phyloP scores from a whole-genome alignment of 2,888 invertebrate genomes.

The Caradrina clavipalpis region DNA sequence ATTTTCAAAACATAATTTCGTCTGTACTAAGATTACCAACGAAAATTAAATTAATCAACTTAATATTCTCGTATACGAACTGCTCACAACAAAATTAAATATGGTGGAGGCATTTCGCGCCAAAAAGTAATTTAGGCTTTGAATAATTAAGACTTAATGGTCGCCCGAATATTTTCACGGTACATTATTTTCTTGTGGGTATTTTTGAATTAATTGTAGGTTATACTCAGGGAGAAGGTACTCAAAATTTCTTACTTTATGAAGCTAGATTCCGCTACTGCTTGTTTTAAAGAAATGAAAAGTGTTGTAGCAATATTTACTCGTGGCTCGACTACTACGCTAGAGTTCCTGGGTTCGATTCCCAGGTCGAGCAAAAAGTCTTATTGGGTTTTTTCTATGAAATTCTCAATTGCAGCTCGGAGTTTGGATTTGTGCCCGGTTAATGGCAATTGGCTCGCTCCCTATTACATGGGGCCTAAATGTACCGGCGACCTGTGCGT shows the following conservation, averaged over 20 bases:
- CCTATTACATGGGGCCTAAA: too few species aligned
- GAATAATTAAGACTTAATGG: slow-evolving; percentile 66
- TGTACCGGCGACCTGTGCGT: too few species aligned
- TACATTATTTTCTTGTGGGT: slow-evolving; percentile 45
- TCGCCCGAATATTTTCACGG: slow-evolving; percentile 46
- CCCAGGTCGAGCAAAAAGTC: too few species aligned
- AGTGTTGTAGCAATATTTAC: too few species aligned
- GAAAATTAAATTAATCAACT: slow-evolving; percentile 54
- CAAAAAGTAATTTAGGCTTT: slow-evolving; percentile 62
- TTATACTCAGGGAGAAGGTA: slow-evolving; percentile 13
- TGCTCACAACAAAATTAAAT: slow-evolving; percentile 60
- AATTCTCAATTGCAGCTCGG: too few species aligned
- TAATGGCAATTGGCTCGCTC: too few species aligned
- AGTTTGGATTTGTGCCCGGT: too few species aligned
- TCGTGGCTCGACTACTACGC: too few species aligned
- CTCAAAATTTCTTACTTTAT: slow-evolving; percentile 13
- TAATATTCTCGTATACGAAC: slow-evolving; percentile 50
- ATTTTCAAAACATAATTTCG: slow-evolving; percentile 11
- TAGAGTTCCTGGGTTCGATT: too few species aligned
- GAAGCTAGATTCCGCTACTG: background rate
- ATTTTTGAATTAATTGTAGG: slow-evolving; percentile 41
- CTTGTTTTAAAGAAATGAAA: too few species aligned
- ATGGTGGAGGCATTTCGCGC: slow-evolving; percentile 56
- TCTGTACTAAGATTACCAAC: slow-evolving; percentile 18
- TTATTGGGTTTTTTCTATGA: too few species aligned